These are phyloP conservation scores for Gobiocypris rarus DNA, from an alignment of 2,113 vertebrate species.

Conservation along the genomic window DNA sequence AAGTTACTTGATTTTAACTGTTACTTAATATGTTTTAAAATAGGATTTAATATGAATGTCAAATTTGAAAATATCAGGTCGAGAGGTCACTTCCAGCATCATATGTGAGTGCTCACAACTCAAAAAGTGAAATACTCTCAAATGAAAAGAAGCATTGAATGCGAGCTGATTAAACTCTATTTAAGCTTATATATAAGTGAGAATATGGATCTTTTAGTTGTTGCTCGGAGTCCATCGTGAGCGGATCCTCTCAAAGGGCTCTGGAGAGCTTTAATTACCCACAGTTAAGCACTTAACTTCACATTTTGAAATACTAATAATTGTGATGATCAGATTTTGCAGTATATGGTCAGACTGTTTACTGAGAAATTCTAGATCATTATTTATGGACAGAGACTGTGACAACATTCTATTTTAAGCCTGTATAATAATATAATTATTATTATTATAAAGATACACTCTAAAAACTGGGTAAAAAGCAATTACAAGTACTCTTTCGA, in stretches of 20 bases:
- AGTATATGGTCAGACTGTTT: neutral
- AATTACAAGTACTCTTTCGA: no score
- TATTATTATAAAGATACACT: neutral
- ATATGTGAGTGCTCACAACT: neutral
- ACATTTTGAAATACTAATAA: constrained; percentile 1
- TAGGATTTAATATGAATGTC: neutral
- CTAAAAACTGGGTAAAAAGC: no score
- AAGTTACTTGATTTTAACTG: neutral
- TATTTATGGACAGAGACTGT: neutral
- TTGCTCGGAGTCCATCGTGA: neutral
- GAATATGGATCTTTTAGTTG: constrained; percentile 1
- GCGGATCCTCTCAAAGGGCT: neutral
- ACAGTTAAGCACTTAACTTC: neutral
- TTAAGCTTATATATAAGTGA: neutral
- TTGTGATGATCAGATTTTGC: constrained; percentile 8
- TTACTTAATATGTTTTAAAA: neutral
- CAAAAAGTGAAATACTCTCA: neutral
- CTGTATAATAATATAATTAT: neutral
- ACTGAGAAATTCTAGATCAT: constrained; percentile 6
- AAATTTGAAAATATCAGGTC: neutral
- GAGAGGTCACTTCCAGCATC: neutral
- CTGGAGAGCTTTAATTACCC: neutral
- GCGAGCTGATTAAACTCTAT: no score
- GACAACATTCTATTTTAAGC: neutral
- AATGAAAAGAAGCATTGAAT: no score